A percentile compares a stretch with the other conserved stretches of the same genome.
These are phyloP conservation scores for Adelosebastes latens DNA, from an alignment of 2,797 vertebrate genomes.

Conservation along the genomic window DNA sequence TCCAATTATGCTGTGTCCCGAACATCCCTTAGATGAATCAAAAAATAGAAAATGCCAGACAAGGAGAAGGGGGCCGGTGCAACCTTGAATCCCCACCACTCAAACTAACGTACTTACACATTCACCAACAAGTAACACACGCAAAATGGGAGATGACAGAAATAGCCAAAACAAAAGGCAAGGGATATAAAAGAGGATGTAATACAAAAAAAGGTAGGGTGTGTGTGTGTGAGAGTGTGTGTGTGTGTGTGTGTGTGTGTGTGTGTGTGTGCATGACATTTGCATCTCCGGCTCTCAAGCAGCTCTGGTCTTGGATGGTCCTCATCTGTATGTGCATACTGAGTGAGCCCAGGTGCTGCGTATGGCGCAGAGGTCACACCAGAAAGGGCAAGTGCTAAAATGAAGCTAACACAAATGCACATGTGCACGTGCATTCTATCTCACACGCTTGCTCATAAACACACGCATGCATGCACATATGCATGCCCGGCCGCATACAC, in stretches of 20 bases:
- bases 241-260: slow-evolving; percentile 36
- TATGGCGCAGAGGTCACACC: slow-evolving; percentile 82
- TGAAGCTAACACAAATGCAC: slow-evolving; percentile 77
- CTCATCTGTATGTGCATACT: slow-evolving; percentile 86
- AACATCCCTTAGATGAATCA: slow-evolving; percentile 69
- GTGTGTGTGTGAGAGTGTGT: slow-evolving; percentile 27
- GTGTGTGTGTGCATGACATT: slow-evolving; percentile 72
- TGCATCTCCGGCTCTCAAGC: slow-evolving; percentile 79
- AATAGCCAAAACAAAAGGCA: slow-evolving; percentile 69
- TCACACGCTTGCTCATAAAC: slow-evolving; percentile 42
- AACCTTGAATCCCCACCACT: slow-evolving; percentile 74
- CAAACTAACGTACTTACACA: slow-evolving; percentile 43
- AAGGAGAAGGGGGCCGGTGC: slow-evolving; percentile 61
- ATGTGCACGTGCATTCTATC: slow-evolving; percentile 58
- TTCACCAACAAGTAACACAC: slow-evolving; percentile 23
- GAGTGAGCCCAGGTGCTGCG: slow-evolving; percentile 85
- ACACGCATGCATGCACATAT: slow-evolving; percentile 22
- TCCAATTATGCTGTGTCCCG: slow-evolving; percentile 68
- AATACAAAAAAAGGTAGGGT: slow-evolving; percentile 63
- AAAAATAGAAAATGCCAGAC: slow-evolving; percentile 70
- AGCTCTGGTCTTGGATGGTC: slow-evolving; percentile 76
- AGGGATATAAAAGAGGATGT: slow-evolving; percentile 70
- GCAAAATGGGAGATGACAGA: slow-evolving; percentile 54
- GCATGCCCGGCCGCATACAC: slow-evolving; percentile 25
- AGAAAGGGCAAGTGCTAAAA: slow-evolving; percentile 84